Conservation (phyloP, 1,140 invertebrate species). For the Microplitis demolitor region DNA sequence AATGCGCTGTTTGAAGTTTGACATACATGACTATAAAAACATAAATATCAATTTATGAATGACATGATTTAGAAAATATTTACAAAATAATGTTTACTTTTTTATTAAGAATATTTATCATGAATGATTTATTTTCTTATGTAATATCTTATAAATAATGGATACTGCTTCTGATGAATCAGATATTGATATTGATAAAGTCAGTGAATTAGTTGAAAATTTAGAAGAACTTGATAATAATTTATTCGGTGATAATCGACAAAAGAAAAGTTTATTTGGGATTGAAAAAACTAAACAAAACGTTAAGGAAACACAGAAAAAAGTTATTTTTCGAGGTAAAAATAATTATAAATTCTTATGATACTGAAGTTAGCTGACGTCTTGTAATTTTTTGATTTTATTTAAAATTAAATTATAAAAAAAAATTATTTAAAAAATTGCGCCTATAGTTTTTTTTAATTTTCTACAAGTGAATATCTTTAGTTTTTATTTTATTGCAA, state of each 20-base stretch:
- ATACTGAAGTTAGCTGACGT: too few relatives aligned
- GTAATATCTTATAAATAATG: slow-evolving; percentile 6
- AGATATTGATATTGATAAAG: slow-evolving; percentile 24
- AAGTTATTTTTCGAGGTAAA: slow-evolving; percentile 41
- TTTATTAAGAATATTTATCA: background rate
- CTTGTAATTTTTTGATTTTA: too few relatives aligned
- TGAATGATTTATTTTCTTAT: background rate
- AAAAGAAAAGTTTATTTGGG: background rate
- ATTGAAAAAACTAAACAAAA: slow-evolving; percentile 29
- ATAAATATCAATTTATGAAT: background rate
- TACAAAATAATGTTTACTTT: too few relatives aligned
- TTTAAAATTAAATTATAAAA: too few relatives aligned
- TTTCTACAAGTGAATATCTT: background rate
- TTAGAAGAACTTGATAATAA: slow-evolving; percentile 35
- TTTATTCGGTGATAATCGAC: slow-evolving; percentile 26
- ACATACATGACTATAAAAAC: background rate
- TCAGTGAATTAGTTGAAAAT: slow-evolving; percentile 29
- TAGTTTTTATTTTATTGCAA: too few relatives aligned
- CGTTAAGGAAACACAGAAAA: slow-evolving; percentile 37
- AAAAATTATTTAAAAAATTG: background rate
- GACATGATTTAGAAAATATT: too few relatives aligned
- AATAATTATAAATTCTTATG: too few relatives aligned
- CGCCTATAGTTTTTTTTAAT: background rate
- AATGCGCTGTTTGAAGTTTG: background rate
- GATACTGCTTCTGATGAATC: slow-evolving; percentile 21